Conservation (phyloP, 2,797 vertebrate genomes). For the Triplophysa yarkandensis region DNA sequence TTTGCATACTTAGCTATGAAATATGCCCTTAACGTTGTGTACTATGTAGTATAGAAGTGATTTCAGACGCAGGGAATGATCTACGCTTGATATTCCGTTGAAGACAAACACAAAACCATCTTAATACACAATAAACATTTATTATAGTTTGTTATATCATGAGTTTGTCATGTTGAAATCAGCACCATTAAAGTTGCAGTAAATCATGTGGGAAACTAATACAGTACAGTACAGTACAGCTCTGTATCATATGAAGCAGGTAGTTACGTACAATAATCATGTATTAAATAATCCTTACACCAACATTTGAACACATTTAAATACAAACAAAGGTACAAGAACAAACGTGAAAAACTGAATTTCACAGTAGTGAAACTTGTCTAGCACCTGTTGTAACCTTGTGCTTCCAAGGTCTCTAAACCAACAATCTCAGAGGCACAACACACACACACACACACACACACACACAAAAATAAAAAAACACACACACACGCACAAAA, state of each 20-base stretch:
- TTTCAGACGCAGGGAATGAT: background rate
- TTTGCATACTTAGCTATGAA: too few relatives aligned
- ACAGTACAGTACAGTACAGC: slow-evolving; percentile 81
- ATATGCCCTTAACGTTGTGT: too few relatives aligned
- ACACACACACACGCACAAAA: slow-evolving; percentile 1
- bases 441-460: slow-evolving; percentile 34
- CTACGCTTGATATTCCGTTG: background rate
- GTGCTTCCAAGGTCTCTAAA: slow-evolving; percentile 44
- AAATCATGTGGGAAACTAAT: slow-evolving; percentile 78
- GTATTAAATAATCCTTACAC: slow-evolving; percentile 70
- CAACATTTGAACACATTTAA: slow-evolving; percentile 46
- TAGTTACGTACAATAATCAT: slow-evolving; percentile 57
- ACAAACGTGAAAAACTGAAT: slow-evolving; percentile 59
- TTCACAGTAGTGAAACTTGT: slow-evolving; percentile 73
- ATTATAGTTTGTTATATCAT: slow-evolving; percentile 65
- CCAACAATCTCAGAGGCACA: slow-evolving; percentile 18
- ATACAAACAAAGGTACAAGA: slow-evolving; percentile 54
- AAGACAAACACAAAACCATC: background rate
- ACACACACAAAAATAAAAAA: too few relatives aligned
- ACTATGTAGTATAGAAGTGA: too few relatives aligned
- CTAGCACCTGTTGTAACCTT: slow-evolving; percentile 68
- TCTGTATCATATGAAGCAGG: slow-evolving; percentile 50
- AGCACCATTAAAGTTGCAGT: slow-evolving; percentile 83
- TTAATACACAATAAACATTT: slow-evolving; percentile 71
- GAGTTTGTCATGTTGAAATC: slow-evolving; percentile 63